Evolutionary conservation across 2,888 invertebrate genomes (phyloP).

Genomic region (Cephus spinipes): DNA sequence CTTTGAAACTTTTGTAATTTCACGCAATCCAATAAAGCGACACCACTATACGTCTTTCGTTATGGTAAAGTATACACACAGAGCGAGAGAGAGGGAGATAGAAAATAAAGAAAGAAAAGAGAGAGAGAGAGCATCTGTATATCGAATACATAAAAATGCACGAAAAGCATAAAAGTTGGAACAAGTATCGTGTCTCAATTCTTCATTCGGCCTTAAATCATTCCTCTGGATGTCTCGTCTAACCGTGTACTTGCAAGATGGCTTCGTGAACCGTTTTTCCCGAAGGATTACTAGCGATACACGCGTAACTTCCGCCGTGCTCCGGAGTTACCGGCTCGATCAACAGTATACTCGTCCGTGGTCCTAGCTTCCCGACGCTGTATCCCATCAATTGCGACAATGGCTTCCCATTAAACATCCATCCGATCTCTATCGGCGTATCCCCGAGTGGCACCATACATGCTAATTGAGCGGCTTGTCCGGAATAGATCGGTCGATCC

Average conservation of each 20-base stretch:
- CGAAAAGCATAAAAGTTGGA: no score
- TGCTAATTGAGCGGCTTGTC: slow-evolving; percentile 82
- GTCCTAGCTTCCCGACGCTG: slow-evolving; percentile 60
- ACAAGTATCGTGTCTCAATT: no score
- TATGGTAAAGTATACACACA: no score
- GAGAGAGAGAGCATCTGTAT: no score
- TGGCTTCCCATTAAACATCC: slow-evolving; percentile 69
- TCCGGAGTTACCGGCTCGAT: slow-evolving; percentile 66
- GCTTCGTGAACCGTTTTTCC: slow-evolving; percentile 70
- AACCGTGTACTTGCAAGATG: slow-evolving; percentile 73
- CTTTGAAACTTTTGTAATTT: no score
- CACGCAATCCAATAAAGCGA: no score
- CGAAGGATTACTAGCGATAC: slow-evolving; percentile 71
- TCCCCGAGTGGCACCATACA: slow-evolving; percentile 75
- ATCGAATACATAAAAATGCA: no score
- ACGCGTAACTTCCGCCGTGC: slow-evolving; percentile 72
- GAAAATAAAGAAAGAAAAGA: no score
- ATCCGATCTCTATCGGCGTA: slow-evolving; percentile 69
- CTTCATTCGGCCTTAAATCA: background rate
- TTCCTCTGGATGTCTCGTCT: slow-evolving; percentile 44
- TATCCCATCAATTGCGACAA: slow-evolving; percentile 60
- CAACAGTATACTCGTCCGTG: slow-evolving; percentile 64
- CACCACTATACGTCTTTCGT: no score
- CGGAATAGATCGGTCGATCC: slow-evolving; percentile 79
- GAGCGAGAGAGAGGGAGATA: no score